Evolutionary conservation across 2,797 vertebrate species (phyloP).

Genomic region (Microtus californicus): DNA sequence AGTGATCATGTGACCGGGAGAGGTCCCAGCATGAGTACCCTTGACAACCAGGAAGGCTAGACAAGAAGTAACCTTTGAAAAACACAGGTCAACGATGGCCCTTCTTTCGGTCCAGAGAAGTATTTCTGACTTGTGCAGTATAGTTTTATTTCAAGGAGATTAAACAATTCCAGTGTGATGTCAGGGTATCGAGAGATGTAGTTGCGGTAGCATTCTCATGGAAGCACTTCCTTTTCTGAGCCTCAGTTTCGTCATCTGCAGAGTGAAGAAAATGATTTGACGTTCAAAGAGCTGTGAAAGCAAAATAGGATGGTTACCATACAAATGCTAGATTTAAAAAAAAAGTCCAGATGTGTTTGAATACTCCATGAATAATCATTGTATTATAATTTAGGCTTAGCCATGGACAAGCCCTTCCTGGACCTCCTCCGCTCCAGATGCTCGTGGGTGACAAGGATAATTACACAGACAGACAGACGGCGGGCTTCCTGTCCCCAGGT

Average conservation of each 20-base stretch:
- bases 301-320: background rate
- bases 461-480: background rate
- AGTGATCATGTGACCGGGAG: no score
- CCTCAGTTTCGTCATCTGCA: background rate
- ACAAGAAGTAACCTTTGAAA: background rate
- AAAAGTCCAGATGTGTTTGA: background rate
- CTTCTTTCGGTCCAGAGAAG: background rate
- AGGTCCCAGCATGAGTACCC: background rate
- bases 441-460: background rate
- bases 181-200: background rate
- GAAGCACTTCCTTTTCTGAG: background rate
- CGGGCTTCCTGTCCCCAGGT: background rate
- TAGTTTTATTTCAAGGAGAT: background rate
- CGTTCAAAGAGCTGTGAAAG: background rate
- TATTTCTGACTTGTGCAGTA: background rate
- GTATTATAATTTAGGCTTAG: constrained; percentile 21
- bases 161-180: background rate
- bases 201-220: background rate
- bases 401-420: background rate
- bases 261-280: background rate
- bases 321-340: background rate
- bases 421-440: background rate
- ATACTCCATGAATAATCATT: background rate
- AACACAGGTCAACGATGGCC: background rate
- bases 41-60: background rate